Base-by-base conservation (phyloP, 2,888 invertebrate genomes). In the Dastarcus helophoroides region DNA sequence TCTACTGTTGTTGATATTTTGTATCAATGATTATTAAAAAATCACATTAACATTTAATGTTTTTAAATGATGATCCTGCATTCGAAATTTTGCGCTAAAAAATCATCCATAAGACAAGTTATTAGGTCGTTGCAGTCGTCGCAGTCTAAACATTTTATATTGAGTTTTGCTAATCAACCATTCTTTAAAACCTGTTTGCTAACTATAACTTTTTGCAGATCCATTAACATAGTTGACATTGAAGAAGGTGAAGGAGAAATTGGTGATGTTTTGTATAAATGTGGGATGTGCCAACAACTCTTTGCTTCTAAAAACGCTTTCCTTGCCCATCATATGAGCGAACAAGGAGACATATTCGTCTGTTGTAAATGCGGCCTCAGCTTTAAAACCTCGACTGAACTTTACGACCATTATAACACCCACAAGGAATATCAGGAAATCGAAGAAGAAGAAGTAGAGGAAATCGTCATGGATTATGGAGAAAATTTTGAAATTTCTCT, bases 281-380 rank as follows among this genome's bases (percentile, higher is more conserved):
- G 61, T 37, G 58, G 56, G 31, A 52, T 60, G 33, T 61, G 61
- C 39, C 44, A 41, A 3, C 42, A 43, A 26, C 36, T 54, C 24
- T 61, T 59, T 40, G 40, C 49, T 14, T 46, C 50, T 27, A 53
- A 55, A 42, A 38, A 43, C 11, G 49, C 51, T 11, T 59, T 55
- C 35, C 38, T 58, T 4, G 41, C 50, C 13, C 56, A 59, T 26
- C 56, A 59, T 30, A 43, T 45, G 40, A 49, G 49, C 23, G 47
- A 46, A n/a, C 48, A 47, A 23, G 51, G 50, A 3, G 40, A 47
- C 15, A 46, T 46, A 7, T 55, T 55, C 29, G 40, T 37, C 9
- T 61, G 61, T 36, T 61, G 61, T 35, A 53, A 50, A 30, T 61
- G 61, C 37, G 41, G 43, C 1, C 37, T 37, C 7, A 41, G 41